phyloP scores from a whole-genome alignment of 2,888 invertebrate species.

The Pristionchus maxplancki region DNA sequence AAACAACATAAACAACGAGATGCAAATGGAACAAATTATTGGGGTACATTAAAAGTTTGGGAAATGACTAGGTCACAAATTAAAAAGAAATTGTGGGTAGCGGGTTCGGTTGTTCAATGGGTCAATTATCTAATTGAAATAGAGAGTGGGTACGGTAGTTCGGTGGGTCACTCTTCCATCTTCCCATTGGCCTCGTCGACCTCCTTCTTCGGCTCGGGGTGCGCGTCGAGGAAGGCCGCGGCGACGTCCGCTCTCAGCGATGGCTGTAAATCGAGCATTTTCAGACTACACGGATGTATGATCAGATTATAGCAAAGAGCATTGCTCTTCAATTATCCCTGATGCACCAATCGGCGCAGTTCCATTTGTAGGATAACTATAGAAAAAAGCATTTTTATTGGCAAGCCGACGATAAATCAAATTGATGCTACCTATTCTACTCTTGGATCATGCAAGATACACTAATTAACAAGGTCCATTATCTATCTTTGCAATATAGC shows the following conservation, averaged over 20 bases:
- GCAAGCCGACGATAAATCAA: no score
- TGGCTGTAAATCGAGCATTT: not conserved
- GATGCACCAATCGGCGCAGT: no score
- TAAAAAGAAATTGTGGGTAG: no score
- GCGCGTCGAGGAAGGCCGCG: not conserved
- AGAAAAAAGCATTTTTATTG: no score
- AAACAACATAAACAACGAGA: not conserved
- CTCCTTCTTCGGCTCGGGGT: not conserved
- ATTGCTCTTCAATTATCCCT: no score
- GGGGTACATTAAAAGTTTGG: no score
- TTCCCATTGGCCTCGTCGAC: not conserved
- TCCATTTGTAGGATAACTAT: no score
- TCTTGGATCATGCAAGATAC: not conserved
- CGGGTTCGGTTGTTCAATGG: no score
- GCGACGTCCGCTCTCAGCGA: not conserved
- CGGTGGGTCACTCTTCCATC: slow-evolving; percentile 12
- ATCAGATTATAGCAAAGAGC: not conserved
- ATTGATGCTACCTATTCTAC: not conserved
- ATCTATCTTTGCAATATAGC: not conserved
- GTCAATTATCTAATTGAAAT: no score
- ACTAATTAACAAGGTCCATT: no score
- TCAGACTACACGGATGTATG: not conserved
- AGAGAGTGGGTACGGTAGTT: not conserved
- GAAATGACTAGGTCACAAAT: no score
- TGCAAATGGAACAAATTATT: no score